Conservation (phyloP, 2,888 invertebrate genomes). For the Panzeria rudis region DNA sequence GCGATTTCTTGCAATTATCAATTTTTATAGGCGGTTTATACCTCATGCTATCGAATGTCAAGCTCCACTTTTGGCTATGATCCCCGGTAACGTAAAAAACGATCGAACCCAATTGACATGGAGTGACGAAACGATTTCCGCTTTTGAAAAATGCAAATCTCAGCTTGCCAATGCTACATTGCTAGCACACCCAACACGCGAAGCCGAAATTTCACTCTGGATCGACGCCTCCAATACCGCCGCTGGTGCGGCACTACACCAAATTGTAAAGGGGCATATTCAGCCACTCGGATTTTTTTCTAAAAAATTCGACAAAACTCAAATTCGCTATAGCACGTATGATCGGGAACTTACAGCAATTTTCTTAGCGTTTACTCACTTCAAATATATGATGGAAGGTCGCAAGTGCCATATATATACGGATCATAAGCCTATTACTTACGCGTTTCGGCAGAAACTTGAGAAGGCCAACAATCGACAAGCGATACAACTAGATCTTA, state of each 20-base stretch:
- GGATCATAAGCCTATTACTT: slow-evolving; percentile 36
- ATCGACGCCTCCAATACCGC: slow-evolving; percentile 51
- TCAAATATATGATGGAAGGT: slow-evolving; percentile 64
- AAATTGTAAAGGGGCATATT: slow-evolving; percentile 19
- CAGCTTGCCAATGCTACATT: slow-evolving; percentile 25
- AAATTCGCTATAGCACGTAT: slow-evolving; percentile 61
- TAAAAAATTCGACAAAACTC: slow-evolving; percentile 40
- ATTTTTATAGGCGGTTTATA: slow-evolving; percentile 59
- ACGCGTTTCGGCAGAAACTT: slow-evolving; percentile 33
- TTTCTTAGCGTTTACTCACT: slow-evolving; percentile 52
- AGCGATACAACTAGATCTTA: slow-evolving; percentile 48
- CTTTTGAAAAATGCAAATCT: slow-evolving; percentile 49
- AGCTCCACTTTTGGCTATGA: slow-evolving; percentile 39
- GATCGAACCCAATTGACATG: slow-evolving; percentile 26
- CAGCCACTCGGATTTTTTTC: slow-evolving; percentile 48
- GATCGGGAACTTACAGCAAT: slow-evolving; percentile 61
- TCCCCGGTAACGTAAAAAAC: slow-evolving; percentile 57
- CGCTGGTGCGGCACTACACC: slow-evolving; percentile 28
- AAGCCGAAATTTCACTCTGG: slow-evolving; percentile 41
- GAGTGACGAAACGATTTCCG: slow-evolving; percentile 11
- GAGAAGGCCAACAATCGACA: slow-evolving; percentile 53
- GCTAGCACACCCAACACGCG: slow-evolving; percentile 24
- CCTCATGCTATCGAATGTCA: slow-evolving; percentile 40
- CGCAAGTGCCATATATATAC: slow-evolving; percentile 59
- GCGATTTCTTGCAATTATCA: slow-evolving; percentile 41